phyloP scores from a whole-genome alignment of 2,888 invertebrate genomes.

The Drosophila affinis region DNA sequence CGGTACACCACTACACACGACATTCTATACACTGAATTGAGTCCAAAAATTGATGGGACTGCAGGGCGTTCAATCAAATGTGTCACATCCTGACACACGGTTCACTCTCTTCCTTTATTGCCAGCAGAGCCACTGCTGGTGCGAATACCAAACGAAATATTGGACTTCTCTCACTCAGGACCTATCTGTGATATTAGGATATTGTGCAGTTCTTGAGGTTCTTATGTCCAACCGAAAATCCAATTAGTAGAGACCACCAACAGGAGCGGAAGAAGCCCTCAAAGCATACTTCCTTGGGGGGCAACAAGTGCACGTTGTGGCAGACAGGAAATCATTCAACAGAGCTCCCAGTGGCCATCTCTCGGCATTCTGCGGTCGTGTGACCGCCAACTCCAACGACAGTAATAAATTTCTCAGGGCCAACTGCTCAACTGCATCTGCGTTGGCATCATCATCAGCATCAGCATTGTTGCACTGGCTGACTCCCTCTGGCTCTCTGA shows the following conservation, averaged over 20 bases:
- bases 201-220: slow-evolving; percentile 12
- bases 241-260: slow-evolving; percentile 56
- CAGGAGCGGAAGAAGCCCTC: slow-evolving; percentile 30
- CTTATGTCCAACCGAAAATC: slow-evolving; percentile 27
- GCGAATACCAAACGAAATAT: slow-evolving; percentile 30
- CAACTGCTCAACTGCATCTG: slow-evolving; percentile 33
- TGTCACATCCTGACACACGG: slow-evolving; percentile 66
- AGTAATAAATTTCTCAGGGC: slow-evolving; percentile 67
- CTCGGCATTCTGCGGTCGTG: slow-evolving; percentile 26
- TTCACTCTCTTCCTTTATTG: slow-evolving; percentile 55
- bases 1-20: neutral
- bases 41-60: slow-evolving; percentile 45
- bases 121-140: slow-evolving; percentile 7
- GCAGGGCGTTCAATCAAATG: slow-evolving; percentile 72
- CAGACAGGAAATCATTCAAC: slow-evolving; percentile 69
- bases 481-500: neutral
- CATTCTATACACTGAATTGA: slow-evolving; percentile 16
- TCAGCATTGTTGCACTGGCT: slow-evolving; percentile 58
- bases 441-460: slow-evolving; percentile 32
- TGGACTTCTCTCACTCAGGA: neutral
- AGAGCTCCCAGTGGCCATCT: slow-evolving; percentile 31
- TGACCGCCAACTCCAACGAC: slow-evolving; percentile 43
- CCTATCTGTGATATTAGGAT: slow-evolving; percentile 10
- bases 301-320: slow-evolving; percentile 54
- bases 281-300: slow-evolving; percentile 33